Conservation (phyloP, 2,113 vertebrate species). For the Notarius lentiginosus region DNA sequence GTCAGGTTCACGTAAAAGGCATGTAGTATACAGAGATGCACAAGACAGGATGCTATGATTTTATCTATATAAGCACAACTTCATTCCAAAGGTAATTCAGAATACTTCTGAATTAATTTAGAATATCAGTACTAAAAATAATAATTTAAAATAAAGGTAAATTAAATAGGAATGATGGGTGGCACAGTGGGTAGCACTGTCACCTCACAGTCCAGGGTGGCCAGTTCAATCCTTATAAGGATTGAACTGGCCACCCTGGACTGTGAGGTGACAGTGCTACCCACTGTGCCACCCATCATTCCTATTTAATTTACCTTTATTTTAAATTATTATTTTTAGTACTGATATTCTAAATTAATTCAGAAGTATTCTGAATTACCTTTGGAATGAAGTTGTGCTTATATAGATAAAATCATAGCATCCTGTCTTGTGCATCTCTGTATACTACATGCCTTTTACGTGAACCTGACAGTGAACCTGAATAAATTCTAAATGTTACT, state of each 20-base stretch:
- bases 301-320: too few species aligned
- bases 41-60: not conserved
- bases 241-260: too few species aligned
- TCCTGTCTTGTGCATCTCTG: not conserved
- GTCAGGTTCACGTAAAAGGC: not conserved
- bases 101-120: not conserved
- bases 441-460: not conserved
- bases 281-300: too few species aligned
- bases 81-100: not conserved
- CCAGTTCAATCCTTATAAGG: too few species aligned
- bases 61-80: not conserved
- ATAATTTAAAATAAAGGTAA: too few species aligned
- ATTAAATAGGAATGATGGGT: too few species aligned
- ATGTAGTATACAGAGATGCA: not conserved
- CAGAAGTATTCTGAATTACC: not conserved
- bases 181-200: too few species aligned
- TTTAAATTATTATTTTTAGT: too few species aligned
- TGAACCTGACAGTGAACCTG: not conserved
- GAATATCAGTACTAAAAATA: too few species aligned
- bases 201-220: too few species aligned
- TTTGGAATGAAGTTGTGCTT: not conserved
- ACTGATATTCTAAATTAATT: not conserved
- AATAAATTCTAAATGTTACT: not conserved
- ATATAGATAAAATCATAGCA: not conserved
- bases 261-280: too few species aligned